A percentile compares a stretch with the other conserved stretches of the same genome.
Evolutionary conservation across 35 echinoderm and acorn worm species (phyloP).

Genomic region (Ptychodera flava): DNA sequence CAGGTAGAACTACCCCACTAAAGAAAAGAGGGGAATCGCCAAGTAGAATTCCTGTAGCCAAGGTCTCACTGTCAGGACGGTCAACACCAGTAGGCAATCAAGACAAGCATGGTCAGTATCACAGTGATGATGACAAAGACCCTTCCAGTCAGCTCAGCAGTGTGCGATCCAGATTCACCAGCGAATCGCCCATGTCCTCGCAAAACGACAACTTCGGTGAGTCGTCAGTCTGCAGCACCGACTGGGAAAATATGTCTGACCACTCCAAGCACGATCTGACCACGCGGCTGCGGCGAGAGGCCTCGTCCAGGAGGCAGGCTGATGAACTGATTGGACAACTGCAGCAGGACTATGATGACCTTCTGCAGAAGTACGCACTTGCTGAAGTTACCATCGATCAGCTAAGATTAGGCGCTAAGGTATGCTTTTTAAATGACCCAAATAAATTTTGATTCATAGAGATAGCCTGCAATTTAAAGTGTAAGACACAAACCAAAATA

Average conservation of each 20-base stretch:
- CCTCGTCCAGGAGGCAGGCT: slow-evolving; percentile 42
- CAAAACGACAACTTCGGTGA: neutral
- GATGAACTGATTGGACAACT: slow-evolving; percentile 70
- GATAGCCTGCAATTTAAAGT: no score
- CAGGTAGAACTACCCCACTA: neutral
- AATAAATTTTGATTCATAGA: no score
- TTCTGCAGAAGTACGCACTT: slow-evolving; percentile 84
- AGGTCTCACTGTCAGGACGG: neutral
- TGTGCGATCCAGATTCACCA: neutral
- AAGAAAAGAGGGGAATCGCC: neutral
- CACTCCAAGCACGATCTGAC: neutral
- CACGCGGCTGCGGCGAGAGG: slow-evolving; percentile 27
- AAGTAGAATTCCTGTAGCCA: neutral
- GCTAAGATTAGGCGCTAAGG: slow-evolving; percentile 74
- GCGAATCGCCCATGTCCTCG: neutral
- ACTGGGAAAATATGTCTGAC: neutral
- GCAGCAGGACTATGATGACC: slow-evolving; percentile 82
- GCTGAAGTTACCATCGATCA: slow-evolving; percentile 96
- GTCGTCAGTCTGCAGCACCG: neutral
- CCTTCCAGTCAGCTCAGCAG: neutral
- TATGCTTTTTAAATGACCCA: no score
- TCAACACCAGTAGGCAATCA: neutral
- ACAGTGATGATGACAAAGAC: neutral
- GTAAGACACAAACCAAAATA: no score
- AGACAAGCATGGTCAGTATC: neutral